Conservation (phyloP, 2,888 invertebrate genomes). For the Microctonus hyperodae region DNA sequence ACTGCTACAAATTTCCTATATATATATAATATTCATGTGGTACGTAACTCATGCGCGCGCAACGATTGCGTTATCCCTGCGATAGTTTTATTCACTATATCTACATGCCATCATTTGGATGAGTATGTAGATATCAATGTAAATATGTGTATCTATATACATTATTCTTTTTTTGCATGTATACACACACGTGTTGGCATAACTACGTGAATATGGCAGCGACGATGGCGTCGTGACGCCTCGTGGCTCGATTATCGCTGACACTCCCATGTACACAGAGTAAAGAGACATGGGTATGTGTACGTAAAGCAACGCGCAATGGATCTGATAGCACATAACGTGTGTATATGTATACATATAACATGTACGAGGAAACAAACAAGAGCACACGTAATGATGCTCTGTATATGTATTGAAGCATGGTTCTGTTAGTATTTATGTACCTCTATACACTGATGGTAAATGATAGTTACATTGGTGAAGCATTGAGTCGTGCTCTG, state of each 20-base stretch:
- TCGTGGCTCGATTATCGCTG: slow-evolving; percentile 14
- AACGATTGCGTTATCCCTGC: slow-evolving; percentile 12
- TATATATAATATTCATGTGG: slow-evolving; percentile 14
- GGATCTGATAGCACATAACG: not conserved
- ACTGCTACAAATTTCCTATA: slow-evolving; percentile 24
- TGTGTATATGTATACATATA: slow-evolving; percentile 11
- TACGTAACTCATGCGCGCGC: slow-evolving; percentile 31
- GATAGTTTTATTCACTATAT: not conserved
- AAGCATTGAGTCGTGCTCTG: slow-evolving; percentile 7
- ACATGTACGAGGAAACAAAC: slow-evolving; percentile 7
- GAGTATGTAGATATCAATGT: not conserved
- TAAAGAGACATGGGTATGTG: not conserved
- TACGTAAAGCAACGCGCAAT: not conserved
- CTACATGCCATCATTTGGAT: too few relatives aligned
- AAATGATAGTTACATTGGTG: not conserved
- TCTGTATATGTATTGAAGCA: too few relatives aligned
- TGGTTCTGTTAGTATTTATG: too few relatives aligned
- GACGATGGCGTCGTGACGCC: slow-evolving; percentile 28
- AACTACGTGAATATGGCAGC: slow-evolving; percentile 33
- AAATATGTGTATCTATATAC: slow-evolving; percentile 16
- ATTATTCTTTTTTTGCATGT: not conserved
- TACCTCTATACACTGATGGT: too few relatives aligned
- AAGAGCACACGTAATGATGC: too few relatives aligned
- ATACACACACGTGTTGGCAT: slow-evolving; percentile 35
- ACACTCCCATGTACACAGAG: slow-evolving; percentile 28